These are phyloP conservation scores for Smutsia gigantea DNA, from an alignment of 2,797 vertebrate genomes.

Conservation along the genomic window DNA sequence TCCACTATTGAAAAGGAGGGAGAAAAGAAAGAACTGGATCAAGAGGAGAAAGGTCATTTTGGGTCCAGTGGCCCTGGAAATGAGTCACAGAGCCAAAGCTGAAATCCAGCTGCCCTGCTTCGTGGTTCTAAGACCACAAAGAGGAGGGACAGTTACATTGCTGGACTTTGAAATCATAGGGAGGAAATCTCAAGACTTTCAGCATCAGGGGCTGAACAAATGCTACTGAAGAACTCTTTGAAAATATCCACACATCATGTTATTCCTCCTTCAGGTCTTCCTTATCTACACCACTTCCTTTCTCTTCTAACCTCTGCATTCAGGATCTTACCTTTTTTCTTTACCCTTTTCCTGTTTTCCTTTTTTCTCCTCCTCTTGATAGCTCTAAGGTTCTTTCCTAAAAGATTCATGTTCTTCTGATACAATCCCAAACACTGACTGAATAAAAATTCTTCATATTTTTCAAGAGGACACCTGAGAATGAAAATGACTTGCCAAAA, in stretches of 20 bases:
- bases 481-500: not conserved
- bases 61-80: not conserved
- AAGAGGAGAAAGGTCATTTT: not conserved
- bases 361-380: not conserved
- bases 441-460: slow-evolving; percentile 1
- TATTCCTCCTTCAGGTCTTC: not conserved
- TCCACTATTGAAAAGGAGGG: not conserved
- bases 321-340: not conserved
- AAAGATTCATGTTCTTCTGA: not conserved
- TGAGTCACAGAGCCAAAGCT: not conserved
- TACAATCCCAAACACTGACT: not conserved
- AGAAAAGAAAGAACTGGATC: not conserved
- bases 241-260: not conserved
- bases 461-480: not conserved
- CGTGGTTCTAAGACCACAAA: not conserved
- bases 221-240: not conserved
- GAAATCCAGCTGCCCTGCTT: not conserved
- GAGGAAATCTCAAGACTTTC: not conserved
- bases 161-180: not conserved
- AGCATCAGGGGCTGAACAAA: not conserved
- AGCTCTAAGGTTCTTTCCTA: not conserved
- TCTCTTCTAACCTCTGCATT: not conserved
- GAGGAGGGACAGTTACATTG: not conserved
- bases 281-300: not conserved
- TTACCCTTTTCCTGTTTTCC: not conserved